A percentile compares a stretch with the other conserved stretches of the same genome.
phyloP scores from a whole-genome alignment of 2,888 invertebrate genomes.

The Pachycephus smyrnensis region DNA sequence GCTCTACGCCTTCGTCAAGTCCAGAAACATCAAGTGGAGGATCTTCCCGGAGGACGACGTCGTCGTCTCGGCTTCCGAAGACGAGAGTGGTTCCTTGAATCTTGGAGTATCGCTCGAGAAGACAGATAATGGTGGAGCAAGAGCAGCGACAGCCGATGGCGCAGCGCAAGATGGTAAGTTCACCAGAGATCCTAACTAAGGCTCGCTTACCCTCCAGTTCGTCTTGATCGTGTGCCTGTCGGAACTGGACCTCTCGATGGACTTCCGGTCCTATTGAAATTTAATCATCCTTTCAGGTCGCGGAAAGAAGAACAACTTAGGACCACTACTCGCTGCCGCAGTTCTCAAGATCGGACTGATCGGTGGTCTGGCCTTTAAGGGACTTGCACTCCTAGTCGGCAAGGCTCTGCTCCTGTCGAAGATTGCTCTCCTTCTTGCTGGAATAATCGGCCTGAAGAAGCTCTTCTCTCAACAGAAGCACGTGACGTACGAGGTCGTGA shows the following conservation, averaged over 20 bases:
- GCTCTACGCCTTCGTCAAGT: constrained; percentile 80
- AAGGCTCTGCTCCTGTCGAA: constrained; percentile 88
- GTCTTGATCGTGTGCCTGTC: too few relatives aligned
- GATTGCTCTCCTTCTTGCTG: constrained; percentile 83
- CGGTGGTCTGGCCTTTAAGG: constrained; percentile 85
- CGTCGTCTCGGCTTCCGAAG: constrained; percentile 77
- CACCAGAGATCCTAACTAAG: too few relatives aligned
- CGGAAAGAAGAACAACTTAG: constrained; percentile 80
- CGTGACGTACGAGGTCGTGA: constrained; percentile 82
- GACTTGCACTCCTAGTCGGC: constrained; percentile 83
- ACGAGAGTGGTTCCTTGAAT: constrained; percentile 77
- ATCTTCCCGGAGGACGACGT: constrained; percentile 83
- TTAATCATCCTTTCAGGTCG: constrained; percentile 68
- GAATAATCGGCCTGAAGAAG: constrained; percentile 86
- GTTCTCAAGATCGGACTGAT: constrained; percentile 85
- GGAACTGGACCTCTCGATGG: too few relatives aligned
- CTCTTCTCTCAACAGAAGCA: constrained; percentile 80
- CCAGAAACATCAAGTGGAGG: constrained; percentile 83
- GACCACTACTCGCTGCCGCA: constrained; percentile 79
- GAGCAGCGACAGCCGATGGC: neutral
- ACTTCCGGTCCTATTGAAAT: too few relatives aligned
- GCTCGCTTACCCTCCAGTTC: too few relatives aligned
- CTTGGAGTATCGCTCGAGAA: constrained; percentile 79
- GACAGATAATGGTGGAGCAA: constrained; percentile 67
- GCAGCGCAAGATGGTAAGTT: constrained; percentile 58